Percentiles rank a stretch among this genome's conserved stretches.
Evolutionary conservation across 2,113 vertebrate genomes (phyloP).

Genomic region (Sapayoa aenigma): DNA sequence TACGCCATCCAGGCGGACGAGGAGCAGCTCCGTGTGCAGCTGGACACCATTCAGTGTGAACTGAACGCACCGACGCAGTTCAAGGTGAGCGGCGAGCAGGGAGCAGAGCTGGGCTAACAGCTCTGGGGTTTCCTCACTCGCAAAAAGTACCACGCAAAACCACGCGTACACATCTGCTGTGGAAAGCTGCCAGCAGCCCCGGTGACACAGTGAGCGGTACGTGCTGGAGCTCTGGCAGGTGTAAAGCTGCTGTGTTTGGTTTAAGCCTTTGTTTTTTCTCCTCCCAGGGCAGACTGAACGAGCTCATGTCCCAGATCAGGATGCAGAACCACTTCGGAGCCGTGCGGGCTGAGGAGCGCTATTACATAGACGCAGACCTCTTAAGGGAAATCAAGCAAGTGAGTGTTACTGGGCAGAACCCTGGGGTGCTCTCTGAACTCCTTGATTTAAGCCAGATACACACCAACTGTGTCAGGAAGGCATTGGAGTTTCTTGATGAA

Average conservation of each 20-base stretch:
- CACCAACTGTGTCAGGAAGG: not conserved
- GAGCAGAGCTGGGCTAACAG: not conserved
- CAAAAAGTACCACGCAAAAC: not conserved
- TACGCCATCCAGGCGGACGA: constrained; percentile 97
- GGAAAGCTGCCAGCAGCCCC: not conserved
- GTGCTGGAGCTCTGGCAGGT: not conserved
- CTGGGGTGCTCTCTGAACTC: not conserved
- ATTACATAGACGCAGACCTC: constrained; percentile 90
- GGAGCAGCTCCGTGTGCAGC: constrained; percentile 93
- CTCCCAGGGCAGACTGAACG: constrained; percentile 92
- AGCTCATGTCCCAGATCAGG: constrained; percentile 97
- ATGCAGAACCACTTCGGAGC: constrained; percentile 98
- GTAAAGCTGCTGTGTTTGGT: not conserved
- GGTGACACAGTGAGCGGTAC: not conserved
- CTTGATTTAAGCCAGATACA: not conserved
- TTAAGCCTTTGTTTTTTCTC: not conserved
- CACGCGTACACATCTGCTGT: fast-evolving
- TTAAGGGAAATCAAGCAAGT: constrained; percentile 95
- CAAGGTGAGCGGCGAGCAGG: constrained; percentile 84
- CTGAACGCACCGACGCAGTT: constrained; percentile 97
- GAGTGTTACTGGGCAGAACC: not conserved
- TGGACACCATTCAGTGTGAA: constrained; percentile 95
- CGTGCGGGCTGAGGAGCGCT: constrained; percentile 90
- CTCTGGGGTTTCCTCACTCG: not conserved
- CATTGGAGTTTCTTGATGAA: not conserved